Base-by-base conservation (phyloP, 2,113 vertebrate species). In the Motacilla tschutschensis region DNA sequence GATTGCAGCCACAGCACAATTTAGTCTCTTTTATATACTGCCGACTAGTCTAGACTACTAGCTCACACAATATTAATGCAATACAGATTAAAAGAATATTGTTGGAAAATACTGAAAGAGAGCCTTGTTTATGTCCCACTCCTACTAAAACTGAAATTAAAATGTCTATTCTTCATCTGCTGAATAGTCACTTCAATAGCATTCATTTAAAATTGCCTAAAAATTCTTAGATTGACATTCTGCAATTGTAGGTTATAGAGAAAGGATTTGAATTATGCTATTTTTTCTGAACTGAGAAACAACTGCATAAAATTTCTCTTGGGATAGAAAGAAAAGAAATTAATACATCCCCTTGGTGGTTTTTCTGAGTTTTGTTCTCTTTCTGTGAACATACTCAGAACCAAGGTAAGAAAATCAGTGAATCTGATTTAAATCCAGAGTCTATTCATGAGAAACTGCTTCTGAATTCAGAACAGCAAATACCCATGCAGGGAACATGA, bases 101-200 rank as follows among this genome's bases (percentile, higher is more conserved):
- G 81, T 91, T 90, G 70, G 60, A 79, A 92, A 95, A 87, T 75
- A 92, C 60, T 94, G 87, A 94, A 95, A 91, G 88, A 67, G 53
- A 62, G 26, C 62, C 43, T 95, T 95, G 77, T 92, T 95, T 94
- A 63, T 77, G 74, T 69, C 85, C 83, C 24, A 50, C 83, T 95
- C 74, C 82, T 88, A 93, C 87, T 85, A 83, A 93, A 94, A 94
- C 62, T 85, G 83, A 94, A 95, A 94, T 95, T 90, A 94, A 92
- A 93, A 94, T 71, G 81, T 65, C 79, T 91, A 79, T 91, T 93
- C 88, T 94, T 89, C 91, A 74, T 93, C 80, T 90, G 69, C 64
- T 94, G 89, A 93, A 91, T 91, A 88, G 70, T 85, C 41, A 64
- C 43, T 92, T 96, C 85, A 94, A 70, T 41, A 79, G 28, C 51